A percentile compares a stretch with the other conserved stretches of the same genome.
Conservation (phyloP, 2,888 invertebrate species). For the Tenthredo distinguenda region DNA sequence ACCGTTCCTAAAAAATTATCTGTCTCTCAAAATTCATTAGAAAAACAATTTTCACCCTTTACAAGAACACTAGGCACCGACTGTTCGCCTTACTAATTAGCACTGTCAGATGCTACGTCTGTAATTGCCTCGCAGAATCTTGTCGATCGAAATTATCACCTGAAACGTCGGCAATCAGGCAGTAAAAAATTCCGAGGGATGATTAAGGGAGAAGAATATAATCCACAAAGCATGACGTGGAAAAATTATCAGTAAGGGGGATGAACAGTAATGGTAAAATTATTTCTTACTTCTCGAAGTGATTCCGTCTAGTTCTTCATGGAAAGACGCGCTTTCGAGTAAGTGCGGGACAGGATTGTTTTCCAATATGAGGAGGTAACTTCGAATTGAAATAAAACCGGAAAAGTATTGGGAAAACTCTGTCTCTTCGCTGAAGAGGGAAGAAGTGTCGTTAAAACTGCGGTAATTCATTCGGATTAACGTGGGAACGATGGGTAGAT, state of each 20-base stretch:
- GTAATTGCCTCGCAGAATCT: neutral
- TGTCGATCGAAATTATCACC: neutral
- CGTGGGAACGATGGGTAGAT: neutral
- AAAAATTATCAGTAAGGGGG: neutral
- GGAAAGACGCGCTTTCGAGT: neutral
- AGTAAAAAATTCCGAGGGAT: neutral
- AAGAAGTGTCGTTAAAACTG: constrained; percentile 9
- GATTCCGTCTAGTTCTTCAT: neutral
- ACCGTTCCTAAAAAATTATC: neutral
- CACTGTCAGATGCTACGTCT: neutral
- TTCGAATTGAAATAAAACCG: neutral
- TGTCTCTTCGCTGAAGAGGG: neutral
- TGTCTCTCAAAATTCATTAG: neutral
- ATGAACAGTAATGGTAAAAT: neutral
- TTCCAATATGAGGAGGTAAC: neutral
- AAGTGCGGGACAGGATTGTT: neutral
- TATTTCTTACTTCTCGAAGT: neutral
- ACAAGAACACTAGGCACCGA: neutral
- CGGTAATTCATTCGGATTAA: constrained; percentile 34
- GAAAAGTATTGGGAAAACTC: neutral
- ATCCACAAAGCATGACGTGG: neutral
- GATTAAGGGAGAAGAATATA: neutral
- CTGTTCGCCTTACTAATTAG: neutral
- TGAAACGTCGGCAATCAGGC: neutral
- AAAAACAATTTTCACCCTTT: neutral